Evolutionary conservation across 2,113 vertebrate species (phyloP).

Genomic region (Tinamus guttatus): DNA sequence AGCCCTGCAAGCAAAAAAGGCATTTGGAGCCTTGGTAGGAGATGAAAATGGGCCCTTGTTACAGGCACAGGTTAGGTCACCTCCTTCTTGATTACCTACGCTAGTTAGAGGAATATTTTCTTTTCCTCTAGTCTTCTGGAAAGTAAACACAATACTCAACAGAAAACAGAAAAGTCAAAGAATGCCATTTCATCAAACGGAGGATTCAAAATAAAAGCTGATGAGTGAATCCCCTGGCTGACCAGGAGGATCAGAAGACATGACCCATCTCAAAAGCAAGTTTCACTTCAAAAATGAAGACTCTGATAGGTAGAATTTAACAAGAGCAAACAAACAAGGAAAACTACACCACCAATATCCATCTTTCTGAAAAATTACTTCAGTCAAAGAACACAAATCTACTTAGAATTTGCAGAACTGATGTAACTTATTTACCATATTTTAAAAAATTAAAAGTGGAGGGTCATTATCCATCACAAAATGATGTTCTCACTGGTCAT

Average conservation of each 20-base stretch:
- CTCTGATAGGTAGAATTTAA: neutral
- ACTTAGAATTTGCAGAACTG: neutral
- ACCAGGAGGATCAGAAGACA: constrained; percentile 28
- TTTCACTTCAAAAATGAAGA: neutral
- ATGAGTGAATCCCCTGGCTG: neutral
- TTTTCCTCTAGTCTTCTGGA: constrained; percentile 3
- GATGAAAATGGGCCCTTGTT: neutral
- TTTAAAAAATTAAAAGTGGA: neutral
- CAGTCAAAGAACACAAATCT: neutral
- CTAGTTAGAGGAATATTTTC: neutral
- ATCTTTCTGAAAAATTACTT: neutral
- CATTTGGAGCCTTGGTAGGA: constrained; percentile 68
- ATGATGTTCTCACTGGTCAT: neutral
- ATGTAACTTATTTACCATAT: neutral
- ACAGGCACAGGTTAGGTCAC: neutral
- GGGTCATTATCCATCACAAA: neutral
- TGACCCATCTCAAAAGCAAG: neutral
- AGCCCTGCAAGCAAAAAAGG: constrained; percentile 70
- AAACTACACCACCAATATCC: neutral
- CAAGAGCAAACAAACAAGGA: neutral
- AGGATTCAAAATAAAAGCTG: neutral
- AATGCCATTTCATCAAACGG: neutral
- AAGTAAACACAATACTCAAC: neutral
- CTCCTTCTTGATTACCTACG: neutral
- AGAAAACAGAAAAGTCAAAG: neutral